Base-by-base conservation (phyloP, 92 coral and sea anemone genomes). In the Actinernus sp. region DNA sequence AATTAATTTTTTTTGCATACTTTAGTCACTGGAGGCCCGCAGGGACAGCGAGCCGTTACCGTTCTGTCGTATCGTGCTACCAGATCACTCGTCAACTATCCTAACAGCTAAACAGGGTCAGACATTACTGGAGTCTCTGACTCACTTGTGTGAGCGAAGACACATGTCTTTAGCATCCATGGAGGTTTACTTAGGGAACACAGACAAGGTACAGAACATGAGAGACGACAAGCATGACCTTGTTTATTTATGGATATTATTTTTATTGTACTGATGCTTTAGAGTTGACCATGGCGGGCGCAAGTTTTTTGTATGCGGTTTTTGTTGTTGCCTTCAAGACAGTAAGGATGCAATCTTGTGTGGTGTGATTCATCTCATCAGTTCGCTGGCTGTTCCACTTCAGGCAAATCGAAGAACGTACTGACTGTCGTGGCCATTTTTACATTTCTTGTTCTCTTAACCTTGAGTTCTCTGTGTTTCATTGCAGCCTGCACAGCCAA, bases 11-110 rank as follows among this genome's bases (percentile, higher is more conserved):
- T n/a, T n/a, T n/a, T n/a, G n/a, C n/a, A n/a, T n/a, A n/a, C 61
- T 78, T 11, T 37, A 95, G 99, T 72, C 95, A 6, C 56, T 95
- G 12, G 75, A 26, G 26, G 92, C 68, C 61, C 79, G 92, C 12
- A 58, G 86, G 31, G 96, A 85, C 43, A 90, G 89, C 54, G 97
- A 90, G 44, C 49, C 82, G 28, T 84, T 90, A 31, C 92, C 85
- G 78, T 90, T 92, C 55, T 95, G 99, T 55, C 73, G 97, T 65
- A 83, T 95, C 23, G 80, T 95, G 26, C 53, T 95, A 24, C 97
- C 99, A 0, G 88, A 91, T 55, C 93, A 68, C 53, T 91, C 97
- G 30, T 88, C 97, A 17, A 95, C 97, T 14, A 91, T 87, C 43
- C 43, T 95, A 38, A 48, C 90, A 31, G 88, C 85, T 54, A 95